Base-by-base conservation (phyloP, 92 coral and sea anemone species). In the Nematostella vectensis region DNA sequence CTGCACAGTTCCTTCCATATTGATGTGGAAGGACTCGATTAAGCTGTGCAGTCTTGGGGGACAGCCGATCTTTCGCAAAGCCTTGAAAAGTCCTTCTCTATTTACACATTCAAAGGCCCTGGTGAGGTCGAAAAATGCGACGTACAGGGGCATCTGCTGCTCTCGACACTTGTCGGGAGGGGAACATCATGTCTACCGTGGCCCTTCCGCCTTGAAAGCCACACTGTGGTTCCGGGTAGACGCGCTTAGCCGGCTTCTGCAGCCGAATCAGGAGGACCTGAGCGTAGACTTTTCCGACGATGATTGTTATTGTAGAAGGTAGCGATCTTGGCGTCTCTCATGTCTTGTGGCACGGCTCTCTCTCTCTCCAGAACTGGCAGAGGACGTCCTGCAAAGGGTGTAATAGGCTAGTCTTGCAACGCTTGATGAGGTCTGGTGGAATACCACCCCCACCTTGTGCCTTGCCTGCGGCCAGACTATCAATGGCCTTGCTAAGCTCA, bases 251-350 rank as follows among this genome's bases (percentile, higher is more conserved):
- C 3, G 67, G 47, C 1, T 8, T 2, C 50, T 67, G 75, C 17
- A 67, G 69, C 0, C 70, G 28, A 0, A 0, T 42, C 38, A 59
- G 52, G 1, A 29, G 29, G 2, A 58, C 31, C 11, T 33, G 22
- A 20, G 77, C 69, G 44, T 47, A 67, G 31, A 49, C 49, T 25
- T 80, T 80, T 13, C 81, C 81, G 1, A 55, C 56, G 19, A 73
- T 61, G 61, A 76, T 72, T 79, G 76, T 66, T 61, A 4, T 78
- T 57, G 27, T 67, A 65, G 26, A 67, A 71, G 29, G 77, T 64
- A 16, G 54, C 27, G 19, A 70, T 68, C 23, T 45, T 60, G 44
- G 71, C 64, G 25, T 76, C 60, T 27, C 66, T 28, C 77, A 58
- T 57, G 15, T 78, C 74, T 54, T 70, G 77, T 1, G 72, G 70